phyloP scores from a whole-genome alignment of 2,113 vertebrate species.

The Lepidothrix coronata region DNA sequence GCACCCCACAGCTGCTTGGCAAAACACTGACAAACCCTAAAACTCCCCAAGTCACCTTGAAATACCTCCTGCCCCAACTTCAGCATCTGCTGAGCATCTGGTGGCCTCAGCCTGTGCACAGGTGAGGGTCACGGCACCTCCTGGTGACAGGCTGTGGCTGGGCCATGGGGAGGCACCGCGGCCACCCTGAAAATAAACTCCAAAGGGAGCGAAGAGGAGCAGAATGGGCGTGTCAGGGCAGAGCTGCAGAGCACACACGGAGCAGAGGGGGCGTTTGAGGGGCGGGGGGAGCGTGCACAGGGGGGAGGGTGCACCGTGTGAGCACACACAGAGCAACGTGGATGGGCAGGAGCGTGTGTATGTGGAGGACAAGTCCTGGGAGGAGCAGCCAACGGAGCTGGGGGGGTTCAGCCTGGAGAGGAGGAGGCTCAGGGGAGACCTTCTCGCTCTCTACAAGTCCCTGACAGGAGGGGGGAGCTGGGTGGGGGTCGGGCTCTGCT shows the following conservation, averaged over 20 bases:
- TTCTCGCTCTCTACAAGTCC: too few relatives aligned
- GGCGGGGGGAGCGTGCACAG: neutral
- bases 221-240: fast-evolving
- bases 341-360: too few relatives aligned
- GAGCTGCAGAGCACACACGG: neutral
- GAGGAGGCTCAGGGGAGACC: too few relatives aligned
- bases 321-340: neutral
- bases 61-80: neutral
- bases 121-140: neutral
- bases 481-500: too few relatives aligned
- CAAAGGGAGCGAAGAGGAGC: neutral
- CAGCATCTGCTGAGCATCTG: neutral
- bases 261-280: neutral
- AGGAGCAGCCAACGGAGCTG: too few relatives aligned
- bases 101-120: neutral
- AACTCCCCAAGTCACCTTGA: neutral
- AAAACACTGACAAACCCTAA: neutral
- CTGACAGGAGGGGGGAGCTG: too few relatives aligned
- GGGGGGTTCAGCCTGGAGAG: too few relatives aligned
- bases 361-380: too few relatives aligned
- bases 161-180: neutral
- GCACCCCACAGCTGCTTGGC: neutral
- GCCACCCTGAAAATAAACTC: neutral
- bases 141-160: neutral
- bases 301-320: too few relatives aligned